These are phyloP conservation scores for Acrossocheilus wenchowensis DNA, from an alignment of 2,797 vertebrate genomes.

Conservation along the genomic window DNA sequence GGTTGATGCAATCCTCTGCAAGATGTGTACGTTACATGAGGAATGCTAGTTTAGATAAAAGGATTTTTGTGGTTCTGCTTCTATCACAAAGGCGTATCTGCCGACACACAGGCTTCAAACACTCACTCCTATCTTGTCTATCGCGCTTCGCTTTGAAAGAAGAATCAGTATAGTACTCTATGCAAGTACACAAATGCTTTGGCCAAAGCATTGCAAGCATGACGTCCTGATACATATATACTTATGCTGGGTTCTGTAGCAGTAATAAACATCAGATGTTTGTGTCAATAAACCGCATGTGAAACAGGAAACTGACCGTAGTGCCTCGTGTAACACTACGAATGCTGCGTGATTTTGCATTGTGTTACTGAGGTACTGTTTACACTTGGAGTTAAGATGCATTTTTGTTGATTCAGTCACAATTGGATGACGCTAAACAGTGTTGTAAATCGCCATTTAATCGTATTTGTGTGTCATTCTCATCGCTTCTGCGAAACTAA, in stretches of 20 bases:
- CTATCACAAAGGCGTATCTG: constrained; percentile 34
- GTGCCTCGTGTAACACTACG: background rate
- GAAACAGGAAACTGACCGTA: background rate
- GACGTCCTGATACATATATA: background rate
- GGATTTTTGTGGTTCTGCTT: constrained; percentile 19
- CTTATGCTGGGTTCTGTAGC: background rate
- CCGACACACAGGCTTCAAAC: constrained; percentile 13
- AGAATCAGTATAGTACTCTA: constrained; percentile 48
- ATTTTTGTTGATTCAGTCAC: too few relatives aligned
- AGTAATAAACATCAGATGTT: background rate
- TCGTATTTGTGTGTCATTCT: background rate
- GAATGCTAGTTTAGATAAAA: constrained; percentile 37
- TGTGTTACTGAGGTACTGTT: background rate
- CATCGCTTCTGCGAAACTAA: background rate
- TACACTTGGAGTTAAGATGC: background rate
- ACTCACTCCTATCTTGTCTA: background rate
- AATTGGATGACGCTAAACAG: background rate
- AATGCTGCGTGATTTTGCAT: background rate
- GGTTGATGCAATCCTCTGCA: constrained; percentile 45
- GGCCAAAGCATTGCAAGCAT: background rate
- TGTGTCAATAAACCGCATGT: background rate
- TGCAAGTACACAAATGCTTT: constrained; percentile 20
- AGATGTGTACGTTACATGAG: constrained; percentile 34
- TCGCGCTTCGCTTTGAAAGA: constrained; percentile 70
- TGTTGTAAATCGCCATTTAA: background rate